Evolutionary conservation across 1,140 invertebrate species (phyloP), one percentile per base, ranked within the genome.

Genomic region (Drosophila tristis): DNA sequence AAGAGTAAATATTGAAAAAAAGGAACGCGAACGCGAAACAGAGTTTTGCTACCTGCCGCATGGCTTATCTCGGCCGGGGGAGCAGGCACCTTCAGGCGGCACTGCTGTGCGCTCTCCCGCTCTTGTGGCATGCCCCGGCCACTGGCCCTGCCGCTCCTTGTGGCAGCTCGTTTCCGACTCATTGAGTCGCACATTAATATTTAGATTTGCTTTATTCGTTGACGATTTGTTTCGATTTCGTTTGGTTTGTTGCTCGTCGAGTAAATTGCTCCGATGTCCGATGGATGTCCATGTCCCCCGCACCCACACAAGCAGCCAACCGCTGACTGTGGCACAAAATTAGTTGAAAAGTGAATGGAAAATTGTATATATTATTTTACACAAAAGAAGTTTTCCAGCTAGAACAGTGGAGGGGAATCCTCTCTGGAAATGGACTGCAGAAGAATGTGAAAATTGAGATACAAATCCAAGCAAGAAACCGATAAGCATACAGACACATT

Each of bases 191-290:
- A 75, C 79, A 87, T 86, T 84, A 80, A 82, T 82, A 84, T 90
- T 90, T 86, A 64, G 81, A 90, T 87, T 82, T 90, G 79, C 63
- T 80, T 84, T 90, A 90, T 87, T 80, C 74, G 73, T 61, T 64
- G 60, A 61, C 81, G 75, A 86, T 86, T 90, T 86, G 79, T 90
- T 86, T 84, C 79, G 84, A 79, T 78, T 66, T 64, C 81, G 78
- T 48, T 78, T 67, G 61, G 47, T 51, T 49, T 26, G n/a, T 29
- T 25, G 73, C 60, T 72, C 56, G 64, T 15, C 43, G 23, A 72
- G 54, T 26, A 77, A 77, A 74, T 56, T 74, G 68, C 50, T 73
- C 39, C 50, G 57, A 35, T 54, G 54, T 42, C 50, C 50, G 20
- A 5, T 20, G 23, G 26, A 25, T 44, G 31, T 42, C 20, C 20